Evolutionary conservation across 1,140 invertebrate species (phyloP), one percentile per base, ranked within the genome.

Genomic region (Drosophila ohnishii): DNA sequence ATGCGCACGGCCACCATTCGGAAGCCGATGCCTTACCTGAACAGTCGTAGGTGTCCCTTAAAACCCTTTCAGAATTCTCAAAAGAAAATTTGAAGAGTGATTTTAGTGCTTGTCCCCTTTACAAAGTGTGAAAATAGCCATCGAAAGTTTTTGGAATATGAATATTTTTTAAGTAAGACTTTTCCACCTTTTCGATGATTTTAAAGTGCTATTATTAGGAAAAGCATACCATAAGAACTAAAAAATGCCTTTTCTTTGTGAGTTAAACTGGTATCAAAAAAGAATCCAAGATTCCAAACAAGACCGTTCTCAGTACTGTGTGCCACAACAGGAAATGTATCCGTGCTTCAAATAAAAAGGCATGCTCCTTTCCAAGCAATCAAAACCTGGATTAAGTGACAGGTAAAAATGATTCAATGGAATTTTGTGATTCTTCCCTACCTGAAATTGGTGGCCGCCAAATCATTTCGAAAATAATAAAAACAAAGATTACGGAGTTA

Each of bases 11-110:
- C 90, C 8, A 91, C 90, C 3, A 91, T 91, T 56, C 55, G 90
- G 47, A 90, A 91, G 44, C 90, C 90, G 11, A 91, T 88, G 90
- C 90, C 90, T 3, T 91, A 91, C 59, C 51, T 91, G 58, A 91
- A 90, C 75, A 91, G 90, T 67, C 80, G 90, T 91, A 91, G 78
- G 90, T 91, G 67, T 88, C 69, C 14, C 28, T 53, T 4, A 9
- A 39, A n/a, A 10, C 22, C 58, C 22, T 63, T 63, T 34, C 2
- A 35, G 50, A 35, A 1, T 8, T 13, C 6, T 22, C 0, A n/a
- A 37, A 22, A 22, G 7, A 53, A 32, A 1, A 6, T n/a, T 53
- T 37, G 0, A 37, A 10, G n/a, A 7, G 13, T 25, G 19, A 37
- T 2, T 13, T 48, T n/a, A 28, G 8, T 53, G 32, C 7, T 22